Base-by-base conservation (phyloP, 1,140 invertebrate species). In the Trichonephila inaurata region DNA sequence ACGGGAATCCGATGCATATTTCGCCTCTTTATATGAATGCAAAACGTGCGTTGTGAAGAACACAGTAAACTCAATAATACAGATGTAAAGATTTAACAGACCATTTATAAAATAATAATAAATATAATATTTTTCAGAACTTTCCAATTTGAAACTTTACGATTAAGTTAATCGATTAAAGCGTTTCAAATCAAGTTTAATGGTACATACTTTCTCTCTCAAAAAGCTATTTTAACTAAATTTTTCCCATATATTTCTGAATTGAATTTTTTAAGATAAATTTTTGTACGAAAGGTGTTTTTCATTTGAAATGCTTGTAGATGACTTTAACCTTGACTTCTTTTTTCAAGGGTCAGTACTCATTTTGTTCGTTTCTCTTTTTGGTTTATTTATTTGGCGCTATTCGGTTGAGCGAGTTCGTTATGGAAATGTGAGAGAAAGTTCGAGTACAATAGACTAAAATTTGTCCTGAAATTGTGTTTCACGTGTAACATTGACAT, bases 291-390 rank as follows among this genome's bases (percentile, higher is more conserved):
- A 24, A 21, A n/a, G n/a, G n/a, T 10, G 6, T 12, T 10, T 24
- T 69, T 21, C 28, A 24, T 69, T 24, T 69, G 66, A n/a, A 24
- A 24, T 14, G 12, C n/a, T 7, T 24, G 5, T 69, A 28, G 66
- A 28, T n/a, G 10, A 18, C 0, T 51, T 24, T 83, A 16, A 83
- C 82, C 82, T 83, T 83, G 82, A 83, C 33, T 51, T 40, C 51
- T 51, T 51, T 83, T 83, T 83, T 24, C 51, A 83, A 58, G 82
- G 82, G 82, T 51, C 82, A 83, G 21, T 60, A 21, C 16, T 10
- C 51, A 83, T 58, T 83, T 83, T 14, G 19, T 19, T 81, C 77
- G 33, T 51, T 82, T 51, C n/a, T 19, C 44, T n/a, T 51, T 83
- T 77, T 77, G 28, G 82, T 51, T 58, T 58, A 8, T 77, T 24